Evolutionary conservation across 2,113 vertebrate genomes (phyloP).

Genomic region (Gavia stellata): DNA sequence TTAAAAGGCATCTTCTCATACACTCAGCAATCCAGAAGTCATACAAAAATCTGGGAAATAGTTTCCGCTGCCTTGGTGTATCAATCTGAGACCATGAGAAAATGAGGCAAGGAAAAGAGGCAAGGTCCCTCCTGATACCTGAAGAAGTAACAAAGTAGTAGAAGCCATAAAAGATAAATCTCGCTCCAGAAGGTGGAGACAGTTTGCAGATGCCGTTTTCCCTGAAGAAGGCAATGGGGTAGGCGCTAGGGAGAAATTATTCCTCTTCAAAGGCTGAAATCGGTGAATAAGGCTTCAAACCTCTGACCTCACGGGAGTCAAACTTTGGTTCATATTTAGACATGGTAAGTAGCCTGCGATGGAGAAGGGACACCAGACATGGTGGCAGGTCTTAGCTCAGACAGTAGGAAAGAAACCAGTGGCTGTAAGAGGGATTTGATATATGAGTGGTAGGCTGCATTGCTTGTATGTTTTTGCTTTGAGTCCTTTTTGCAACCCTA

Average conservation of each 20-base stretch:
- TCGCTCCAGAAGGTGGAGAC: not conserved
- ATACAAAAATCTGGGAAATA: not conserved
- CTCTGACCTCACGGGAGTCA: not conserved
- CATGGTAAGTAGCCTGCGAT: not conserved
- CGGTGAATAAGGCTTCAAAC: not conserved
- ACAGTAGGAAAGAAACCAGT: not conserved
- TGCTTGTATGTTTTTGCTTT: not conserved
- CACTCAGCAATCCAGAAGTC: not conserved
- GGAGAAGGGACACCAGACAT: not conserved
- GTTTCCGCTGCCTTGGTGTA: not conserved
- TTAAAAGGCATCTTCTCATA: not conserved
- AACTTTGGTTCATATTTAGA: not conserved
- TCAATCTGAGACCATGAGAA: not conserved
- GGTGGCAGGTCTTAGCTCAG: not conserved
- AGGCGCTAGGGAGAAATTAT: not conserved
- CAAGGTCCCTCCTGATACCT: not conserved
- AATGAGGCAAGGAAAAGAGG: not conserved
- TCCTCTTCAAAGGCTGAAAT: not conserved
- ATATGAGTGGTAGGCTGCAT: not conserved
- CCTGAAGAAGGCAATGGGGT: not conserved
- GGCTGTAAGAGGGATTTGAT: not conserved
- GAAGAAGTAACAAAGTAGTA: not conserved
- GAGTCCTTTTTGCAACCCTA: not conserved
- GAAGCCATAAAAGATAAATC: not conserved
- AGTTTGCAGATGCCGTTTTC: not conserved